Conservation (phyloP, 2,888 invertebrate species). For the Athetis lepigone region DNA sequence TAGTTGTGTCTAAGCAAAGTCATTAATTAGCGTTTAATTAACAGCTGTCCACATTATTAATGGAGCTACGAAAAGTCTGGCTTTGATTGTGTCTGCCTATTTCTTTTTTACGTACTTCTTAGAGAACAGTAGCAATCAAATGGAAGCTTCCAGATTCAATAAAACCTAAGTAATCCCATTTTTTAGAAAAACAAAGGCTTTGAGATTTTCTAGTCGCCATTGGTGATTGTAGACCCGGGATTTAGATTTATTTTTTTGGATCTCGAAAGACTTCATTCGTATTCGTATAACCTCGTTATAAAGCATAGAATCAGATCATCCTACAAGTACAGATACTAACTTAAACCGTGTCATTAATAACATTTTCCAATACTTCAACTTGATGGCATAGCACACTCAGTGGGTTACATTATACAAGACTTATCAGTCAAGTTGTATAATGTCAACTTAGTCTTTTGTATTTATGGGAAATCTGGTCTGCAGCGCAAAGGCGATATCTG, state of each 20-base stretch:
- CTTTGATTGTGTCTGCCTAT: slow-evolving; percentile 32
- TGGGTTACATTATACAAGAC: too few relatives aligned
- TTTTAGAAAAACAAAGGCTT: background rate
- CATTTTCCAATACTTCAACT: background rate
- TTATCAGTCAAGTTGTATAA: slow-evolving; percentile 1
- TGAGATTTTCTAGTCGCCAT: background rate
- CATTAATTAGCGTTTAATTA: slow-evolving; percentile 49
- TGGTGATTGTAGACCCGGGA: background rate
- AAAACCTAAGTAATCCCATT: background rate
- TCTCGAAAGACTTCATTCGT: background rate
- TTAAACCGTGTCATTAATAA: background rate
- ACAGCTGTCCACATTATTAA: slow-evolving; percentile 35
- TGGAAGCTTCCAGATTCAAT: slow-evolving; percentile 6
- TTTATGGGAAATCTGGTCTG: too few relatives aligned
- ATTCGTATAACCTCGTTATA: background rate
- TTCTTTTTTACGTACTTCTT: slow-evolving; percentile 28
- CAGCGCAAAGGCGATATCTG: too few relatives aligned
- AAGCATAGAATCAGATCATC: too few relatives aligned
- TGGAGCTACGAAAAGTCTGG: slow-evolving; percentile 34
- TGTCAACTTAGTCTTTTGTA: too few relatives aligned
- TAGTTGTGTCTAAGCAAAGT: slow-evolving; percentile 10
- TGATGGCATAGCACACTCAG: slow-evolving; percentile 34
- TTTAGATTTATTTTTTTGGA: background rate
- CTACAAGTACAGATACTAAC: background rate
- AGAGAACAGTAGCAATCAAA: slow-evolving; percentile 4